phyloP scores from a whole-genome alignment of 2,797 vertebrate species.

The Coranthus polyacanthus region DNA sequence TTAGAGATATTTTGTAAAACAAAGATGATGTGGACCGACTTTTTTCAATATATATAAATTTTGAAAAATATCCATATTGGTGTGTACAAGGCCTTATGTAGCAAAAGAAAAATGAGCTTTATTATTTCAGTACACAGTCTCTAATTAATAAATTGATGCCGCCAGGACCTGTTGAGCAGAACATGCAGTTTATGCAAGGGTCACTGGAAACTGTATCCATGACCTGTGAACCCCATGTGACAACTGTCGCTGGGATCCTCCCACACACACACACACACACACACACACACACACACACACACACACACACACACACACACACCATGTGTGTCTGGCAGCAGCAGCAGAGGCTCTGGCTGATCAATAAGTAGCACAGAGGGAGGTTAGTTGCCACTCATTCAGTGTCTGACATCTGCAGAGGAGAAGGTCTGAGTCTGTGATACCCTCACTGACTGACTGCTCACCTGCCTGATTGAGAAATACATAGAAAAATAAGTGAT shows the following conservation, averaged over 20 bases:
- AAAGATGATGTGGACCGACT: no score
- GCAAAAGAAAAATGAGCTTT: background rate
- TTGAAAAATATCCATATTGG: no score
- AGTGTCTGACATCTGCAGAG: constrained; percentile 63
- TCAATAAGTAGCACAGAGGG: constrained; percentile 76
- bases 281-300: constrained; percentile 4
- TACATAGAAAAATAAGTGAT: constrained; percentile 17
- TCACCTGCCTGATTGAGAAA: no score
- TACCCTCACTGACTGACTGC: constrained; percentile 28
- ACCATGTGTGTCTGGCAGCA: no score
- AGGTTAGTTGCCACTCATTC: constrained; percentile 73
- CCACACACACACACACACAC: constrained; percentile 9
- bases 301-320: constrained; percentile 5
- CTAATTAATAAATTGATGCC: background rate
- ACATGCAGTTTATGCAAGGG: constrained; percentile 27
- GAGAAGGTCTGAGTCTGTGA: constrained; percentile 44
- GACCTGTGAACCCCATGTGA: constrained; percentile 38
- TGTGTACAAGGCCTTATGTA: no score
- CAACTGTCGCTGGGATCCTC: constrained; percentile 12
- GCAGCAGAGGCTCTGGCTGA: constrained; percentile 54
- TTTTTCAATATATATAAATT: no score
- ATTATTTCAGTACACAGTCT: background rate
- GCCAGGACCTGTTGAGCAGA: constrained; percentile 31
- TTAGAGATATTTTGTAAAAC: no score
- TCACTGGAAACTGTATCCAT: constrained; percentile 31